phyloP scores from a whole-genome alignment of 2,888 invertebrate species.

The Mycogona germanica region DNA sequence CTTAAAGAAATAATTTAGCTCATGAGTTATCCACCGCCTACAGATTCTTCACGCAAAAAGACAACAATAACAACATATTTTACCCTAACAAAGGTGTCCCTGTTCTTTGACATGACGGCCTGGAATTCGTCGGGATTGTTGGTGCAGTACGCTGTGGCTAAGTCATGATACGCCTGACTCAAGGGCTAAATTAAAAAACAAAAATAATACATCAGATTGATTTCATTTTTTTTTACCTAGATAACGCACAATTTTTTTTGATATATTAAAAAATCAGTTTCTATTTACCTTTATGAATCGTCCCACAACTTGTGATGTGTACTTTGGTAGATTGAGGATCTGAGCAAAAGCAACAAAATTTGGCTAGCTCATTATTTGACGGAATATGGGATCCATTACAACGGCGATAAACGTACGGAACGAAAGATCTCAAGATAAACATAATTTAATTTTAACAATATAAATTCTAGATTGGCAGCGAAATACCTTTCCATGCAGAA shows the following conservation, averaged over 20 bases:
- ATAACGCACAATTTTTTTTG: too few relatives aligned
- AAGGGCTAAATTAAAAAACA: conserved; percentile 73
- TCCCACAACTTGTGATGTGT: conserved; percentile 77
- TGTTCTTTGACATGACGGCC: conserved; percentile 57
- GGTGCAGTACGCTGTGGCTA: conserved; percentile 65
- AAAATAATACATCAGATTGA: background rate
- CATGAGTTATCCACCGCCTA: too few relatives aligned
- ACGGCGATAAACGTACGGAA: too few relatives aligned
- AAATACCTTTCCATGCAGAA: conserved; percentile 75
- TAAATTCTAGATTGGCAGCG: too few relatives aligned
- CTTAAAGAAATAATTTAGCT: conserved; percentile 28
- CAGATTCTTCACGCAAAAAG: too few relatives aligned
- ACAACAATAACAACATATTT: too few relatives aligned
- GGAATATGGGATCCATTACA: too few relatives aligned
- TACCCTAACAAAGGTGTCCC: conserved; percentile 59
- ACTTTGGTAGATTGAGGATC: conserved; percentile 64
- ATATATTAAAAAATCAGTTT: conserved; percentile 19
- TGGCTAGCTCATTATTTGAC: too few relatives aligned
- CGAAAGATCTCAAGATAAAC: too few relatives aligned
- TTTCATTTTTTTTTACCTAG: background rate
- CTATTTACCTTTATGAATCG: conserved; percentile 35
- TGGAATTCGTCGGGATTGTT: conserved; percentile 59
- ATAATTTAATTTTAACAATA: too few relatives aligned
- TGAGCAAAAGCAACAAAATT: conserved; percentile 29
- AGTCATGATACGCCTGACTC: conserved; percentile 75